Evolutionary conservation across 2,888 invertebrate species (phyloP).

Genomic region (Microplitis deprimator): DNA sequence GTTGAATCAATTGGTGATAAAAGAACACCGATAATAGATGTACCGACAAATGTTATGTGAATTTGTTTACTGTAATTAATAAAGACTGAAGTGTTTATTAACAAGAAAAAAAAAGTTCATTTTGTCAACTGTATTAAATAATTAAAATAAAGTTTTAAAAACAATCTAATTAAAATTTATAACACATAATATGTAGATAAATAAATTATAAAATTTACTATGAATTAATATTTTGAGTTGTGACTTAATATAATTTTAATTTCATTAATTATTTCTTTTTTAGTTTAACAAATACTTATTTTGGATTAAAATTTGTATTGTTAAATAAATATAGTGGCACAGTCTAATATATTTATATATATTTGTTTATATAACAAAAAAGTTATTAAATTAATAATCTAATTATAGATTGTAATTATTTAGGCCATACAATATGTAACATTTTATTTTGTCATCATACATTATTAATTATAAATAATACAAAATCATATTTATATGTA

Average conservation of each 20-base stretch:
- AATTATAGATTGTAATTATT: no score
- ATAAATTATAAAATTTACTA: conserved; percentile 8
- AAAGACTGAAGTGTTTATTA: conserved; percentile 29
- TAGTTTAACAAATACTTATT: neutral
- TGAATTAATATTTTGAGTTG: neutral
- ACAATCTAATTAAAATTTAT: no score
- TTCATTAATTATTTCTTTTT: neutral
- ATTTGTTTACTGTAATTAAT: neutral
- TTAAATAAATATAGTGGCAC: no score
- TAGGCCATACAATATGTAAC: conserved; percentile 63
- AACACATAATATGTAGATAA: conserved; percentile 9
- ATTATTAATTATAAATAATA: conserved; percentile 65
- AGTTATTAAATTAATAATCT: neutral
- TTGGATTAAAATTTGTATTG: no score
- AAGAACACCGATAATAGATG: conserved; percentile 56
- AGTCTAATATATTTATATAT: neutral
- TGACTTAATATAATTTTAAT: neutral
- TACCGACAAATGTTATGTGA: conserved; percentile 63
- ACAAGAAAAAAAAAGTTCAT: conserved; percentile 7
- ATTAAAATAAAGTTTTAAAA: no score
- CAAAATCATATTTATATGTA: conserved; percentile 62
- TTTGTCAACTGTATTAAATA: neutral
- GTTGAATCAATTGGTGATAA: conserved; percentile 51
- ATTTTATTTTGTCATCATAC: conserved; percentile 60
- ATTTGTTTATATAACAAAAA: conserved; percentile 8